Conservation (phyloP, 1,140 invertebrate genomes). For the Andrena cerasifolii region DNA sequence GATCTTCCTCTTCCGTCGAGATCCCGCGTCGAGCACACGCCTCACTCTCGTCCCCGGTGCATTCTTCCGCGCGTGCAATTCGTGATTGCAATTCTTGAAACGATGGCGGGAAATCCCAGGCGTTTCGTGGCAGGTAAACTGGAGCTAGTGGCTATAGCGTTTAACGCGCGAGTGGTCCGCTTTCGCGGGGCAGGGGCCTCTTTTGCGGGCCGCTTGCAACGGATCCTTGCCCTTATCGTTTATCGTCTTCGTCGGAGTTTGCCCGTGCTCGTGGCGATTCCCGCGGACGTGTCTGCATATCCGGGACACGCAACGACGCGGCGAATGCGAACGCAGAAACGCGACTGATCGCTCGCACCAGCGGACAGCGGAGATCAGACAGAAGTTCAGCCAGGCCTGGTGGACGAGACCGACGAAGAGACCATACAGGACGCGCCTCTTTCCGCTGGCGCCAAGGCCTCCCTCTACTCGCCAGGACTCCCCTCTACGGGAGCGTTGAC, state of each 20-base stretch:
- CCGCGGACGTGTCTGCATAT: not conserved
- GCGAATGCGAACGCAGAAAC: conserved; percentile 34
- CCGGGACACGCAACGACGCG: conserved; percentile 11
- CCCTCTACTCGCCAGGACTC: not conserved
- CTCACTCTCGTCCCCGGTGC: no score
- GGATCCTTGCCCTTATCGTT: conserved; percentile 9
- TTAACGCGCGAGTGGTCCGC: no score
- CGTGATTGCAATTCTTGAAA: no score
- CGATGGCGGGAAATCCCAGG: not conserved
- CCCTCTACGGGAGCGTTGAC: not conserved
- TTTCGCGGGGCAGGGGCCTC: no score
- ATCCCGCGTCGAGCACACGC: no score
- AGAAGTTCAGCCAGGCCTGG: conserved; percentile 38
- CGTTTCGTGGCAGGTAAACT: no score
- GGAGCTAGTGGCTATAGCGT: no score
- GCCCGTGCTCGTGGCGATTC: not conserved
- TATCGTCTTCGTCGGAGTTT: not conserved
- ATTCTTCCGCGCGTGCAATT: no score
- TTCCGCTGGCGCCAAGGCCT: conserved; percentile 11
- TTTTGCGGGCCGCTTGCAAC: no score
- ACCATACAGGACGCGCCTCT: conserved; percentile 29
- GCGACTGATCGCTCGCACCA: conserved; percentile 38
- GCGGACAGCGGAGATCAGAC: conserved; percentile 19
- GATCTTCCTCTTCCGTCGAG: no score
- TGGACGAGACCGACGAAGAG: conserved; percentile 15